Percentiles rank a stretch among this genome's conserved stretches.
Evolutionary conservation across 2,888 invertebrate species (phyloP).

Genomic region (Nemotelus pantherinus): DNA sequence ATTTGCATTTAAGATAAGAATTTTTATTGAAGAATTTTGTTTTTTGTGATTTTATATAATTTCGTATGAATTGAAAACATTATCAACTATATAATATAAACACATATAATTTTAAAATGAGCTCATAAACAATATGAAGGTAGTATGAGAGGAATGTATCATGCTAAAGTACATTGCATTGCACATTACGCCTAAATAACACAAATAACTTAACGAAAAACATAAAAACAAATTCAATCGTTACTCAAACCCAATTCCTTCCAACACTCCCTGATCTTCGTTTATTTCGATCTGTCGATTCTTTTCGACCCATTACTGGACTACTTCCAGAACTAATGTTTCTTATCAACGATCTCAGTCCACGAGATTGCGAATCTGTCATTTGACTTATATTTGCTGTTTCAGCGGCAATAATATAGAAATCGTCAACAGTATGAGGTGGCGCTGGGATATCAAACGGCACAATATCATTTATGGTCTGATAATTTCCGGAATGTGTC

Average conservation of each 20-base stretch:
- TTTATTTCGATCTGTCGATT: constrained; percentile 59
- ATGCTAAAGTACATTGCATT: too few relatives aligned
- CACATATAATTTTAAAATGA: too few relatives aligned
- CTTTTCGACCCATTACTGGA: constrained; percentile 80
- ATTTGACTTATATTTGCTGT: constrained; percentile 64
- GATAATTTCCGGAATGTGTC: constrained; percentile 61
- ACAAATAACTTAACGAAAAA: too few relatives aligned
- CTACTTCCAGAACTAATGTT: constrained; percentile 84
- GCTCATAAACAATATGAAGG: too few relatives aligned
- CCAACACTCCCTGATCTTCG: constrained; percentile 63
- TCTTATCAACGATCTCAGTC: constrained; percentile 79
- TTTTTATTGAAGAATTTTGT: too few relatives aligned
- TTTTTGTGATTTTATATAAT: too few relatives aligned
- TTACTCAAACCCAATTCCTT: constrained; percentile 60
- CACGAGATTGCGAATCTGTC: constrained; percentile 73
- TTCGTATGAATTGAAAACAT: too few relatives aligned
- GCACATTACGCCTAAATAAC: too few relatives aligned
- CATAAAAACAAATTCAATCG: too few relatives aligned
- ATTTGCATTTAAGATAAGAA: too few relatives aligned
- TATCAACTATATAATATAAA: too few relatives aligned
- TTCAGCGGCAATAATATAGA: constrained; percentile 88
- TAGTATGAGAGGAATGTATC: too few relatives aligned
- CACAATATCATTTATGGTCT: constrained; percentile 71
- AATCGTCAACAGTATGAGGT: constrained; percentile 87
- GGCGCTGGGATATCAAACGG: constrained; percentile 76